Conservation (phyloP, 2,113 vertebrate species). For the Struthio camelus region DNA sequence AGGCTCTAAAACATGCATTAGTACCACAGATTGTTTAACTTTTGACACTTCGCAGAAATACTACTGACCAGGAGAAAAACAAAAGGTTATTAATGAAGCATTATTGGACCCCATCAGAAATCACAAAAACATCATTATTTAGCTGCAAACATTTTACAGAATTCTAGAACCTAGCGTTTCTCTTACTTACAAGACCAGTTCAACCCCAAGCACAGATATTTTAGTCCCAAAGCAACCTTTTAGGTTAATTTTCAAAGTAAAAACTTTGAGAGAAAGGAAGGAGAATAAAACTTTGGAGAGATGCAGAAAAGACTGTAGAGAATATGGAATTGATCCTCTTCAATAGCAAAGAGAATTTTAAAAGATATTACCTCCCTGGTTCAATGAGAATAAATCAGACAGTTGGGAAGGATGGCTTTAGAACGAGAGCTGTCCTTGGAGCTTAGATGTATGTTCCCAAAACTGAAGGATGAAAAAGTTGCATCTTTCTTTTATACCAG, state of each 20-base stretch:
- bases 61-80: background rate
- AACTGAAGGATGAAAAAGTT: constrained; percentile 35
- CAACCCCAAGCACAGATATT: background rate
- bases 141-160: background rate
- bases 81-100: background rate
- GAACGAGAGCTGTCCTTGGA: background rate
- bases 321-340: background rate
- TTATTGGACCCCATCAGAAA: background rate
- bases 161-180: background rate
- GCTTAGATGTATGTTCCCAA: background rate
- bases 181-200: background rate
- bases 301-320: background rate
- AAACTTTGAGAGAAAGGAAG: background rate
- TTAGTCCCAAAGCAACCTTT: background rate
- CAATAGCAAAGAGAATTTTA: background rate
- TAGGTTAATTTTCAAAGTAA: background rate
- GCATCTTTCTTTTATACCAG: constrained; percentile 73
- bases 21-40: background rate
- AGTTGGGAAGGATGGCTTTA: constrained; percentile 23
- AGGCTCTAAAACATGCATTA: background rate
- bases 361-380: constrained; percentile 70
- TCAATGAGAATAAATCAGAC: constrained; percentile 26
- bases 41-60: background rate
- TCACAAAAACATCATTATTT: background rate
- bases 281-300: background rate